Base-by-base conservation (phyloP, 1,140 invertebrate species). In the Eufriesea mexicana region DNA sequence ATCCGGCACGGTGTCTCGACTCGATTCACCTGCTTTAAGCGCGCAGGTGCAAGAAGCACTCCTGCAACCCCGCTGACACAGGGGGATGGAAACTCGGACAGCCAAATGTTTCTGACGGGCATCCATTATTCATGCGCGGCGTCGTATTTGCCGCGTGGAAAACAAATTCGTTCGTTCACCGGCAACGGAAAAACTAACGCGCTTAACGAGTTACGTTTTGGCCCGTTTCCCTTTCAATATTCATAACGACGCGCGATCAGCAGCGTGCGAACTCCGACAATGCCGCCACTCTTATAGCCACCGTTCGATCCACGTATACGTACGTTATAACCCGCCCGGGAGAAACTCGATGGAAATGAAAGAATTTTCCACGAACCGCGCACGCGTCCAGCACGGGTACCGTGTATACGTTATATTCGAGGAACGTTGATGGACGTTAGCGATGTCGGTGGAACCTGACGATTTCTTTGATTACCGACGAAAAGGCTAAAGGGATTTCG, bases 91-190 rank as follows among this genome's bases (percentile, higher is more conserved):
- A 87, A 83, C 73, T 72, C 67, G 76, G 75, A 77, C 71, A 81
- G 79, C 67, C 81, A 77, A 88, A 89, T 88, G 76, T 79, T 77
- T 73, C 79, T 59, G 75, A 84, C 74, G 67, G 61, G 18, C 28
- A 89, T 89, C 78, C 77, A 90, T 89, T 89, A 90, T 90, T 89
- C 87, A 90, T 89, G 67, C 73, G 14, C 70, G 42, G 64, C 68
- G 70, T 84, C 68, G 71, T 57, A 74, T 64, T 74, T 67, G 51
- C 67, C 47, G 57, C 55, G 79, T 49, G 78, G 61, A 66, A 89
- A 88, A 89, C 86, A 88, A 88, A 88, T 89, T 88, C 77, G 73
- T 86, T 77, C 67, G 79, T 75, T 85, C 67, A 75, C 51, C 57
- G 45, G 61, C 57, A 57, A 70, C 25, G 62, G 57, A 68, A 89